These are phyloP conservation scores for Cylloceria caligata DNA, from an alignment of 2,888 invertebrate species.

Conservation along the genomic window DNA sequence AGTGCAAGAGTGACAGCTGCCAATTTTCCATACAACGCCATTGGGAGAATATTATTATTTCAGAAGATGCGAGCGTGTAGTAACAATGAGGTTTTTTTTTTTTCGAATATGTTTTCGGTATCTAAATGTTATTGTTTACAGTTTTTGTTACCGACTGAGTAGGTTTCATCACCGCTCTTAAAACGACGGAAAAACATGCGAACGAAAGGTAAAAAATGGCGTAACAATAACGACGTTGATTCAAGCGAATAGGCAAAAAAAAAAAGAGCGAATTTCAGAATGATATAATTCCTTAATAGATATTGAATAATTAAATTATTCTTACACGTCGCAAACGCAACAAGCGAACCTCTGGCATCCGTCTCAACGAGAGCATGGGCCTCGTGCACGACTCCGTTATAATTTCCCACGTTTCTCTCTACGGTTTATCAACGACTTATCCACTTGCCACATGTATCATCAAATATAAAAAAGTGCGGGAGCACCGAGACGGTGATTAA, in stretches of 20 bases:
- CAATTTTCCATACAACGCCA: too few relatives aligned
- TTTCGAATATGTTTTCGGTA: too few relatives aligned
- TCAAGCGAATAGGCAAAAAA: neutral
- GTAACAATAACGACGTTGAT: neutral
- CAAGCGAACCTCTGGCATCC: neutral
- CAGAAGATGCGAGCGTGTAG: too few relatives aligned
- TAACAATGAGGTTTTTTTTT: too few relatives aligned
- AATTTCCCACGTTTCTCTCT: slow-evolving; percentile 40
- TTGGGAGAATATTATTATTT: too few relatives aligned
- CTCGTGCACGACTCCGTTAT: neutral
- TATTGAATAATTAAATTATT: slow-evolving; percentile 10
- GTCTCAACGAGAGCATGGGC: slow-evolving; percentile 14
- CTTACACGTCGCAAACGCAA: neutral
- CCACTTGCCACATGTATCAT: slow-evolving; percentile 26
- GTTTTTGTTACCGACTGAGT: too few relatives aligned
- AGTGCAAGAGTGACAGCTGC: too few relatives aligned
- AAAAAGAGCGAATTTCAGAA: neutral
- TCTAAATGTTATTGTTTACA: too few relatives aligned
- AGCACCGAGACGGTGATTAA: neutral
- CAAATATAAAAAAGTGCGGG: neutral
- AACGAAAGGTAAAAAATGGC: neutral
- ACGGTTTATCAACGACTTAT: slow-evolving; percentile 16
- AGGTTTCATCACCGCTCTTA: too few relatives aligned
- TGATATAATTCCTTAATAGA: slow-evolving; percentile 1
- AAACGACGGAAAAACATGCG: slow-evolving; percentile 1